Conservation (phyloP, 2,888 invertebrate species). For the Arctia plantaginis region DNA sequence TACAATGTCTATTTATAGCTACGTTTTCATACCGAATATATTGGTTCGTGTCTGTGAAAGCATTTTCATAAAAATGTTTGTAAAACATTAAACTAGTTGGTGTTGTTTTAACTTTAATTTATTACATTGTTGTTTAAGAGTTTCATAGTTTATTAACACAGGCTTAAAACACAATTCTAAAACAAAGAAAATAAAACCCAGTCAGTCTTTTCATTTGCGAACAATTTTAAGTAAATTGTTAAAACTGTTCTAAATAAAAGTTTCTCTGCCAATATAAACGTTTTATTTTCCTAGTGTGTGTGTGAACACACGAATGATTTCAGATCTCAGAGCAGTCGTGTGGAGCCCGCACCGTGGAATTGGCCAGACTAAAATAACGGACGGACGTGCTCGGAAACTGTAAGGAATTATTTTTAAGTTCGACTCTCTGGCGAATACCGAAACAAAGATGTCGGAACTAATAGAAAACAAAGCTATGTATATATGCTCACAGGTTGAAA, state of each 20-base stretch:
- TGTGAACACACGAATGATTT: constrained; percentile 62
- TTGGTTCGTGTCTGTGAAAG: constrained; percentile 4
- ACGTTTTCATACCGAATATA: constrained; percentile 15
- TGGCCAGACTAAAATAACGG: constrained; percentile 78
- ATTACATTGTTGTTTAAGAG: not conserved
- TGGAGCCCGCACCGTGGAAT: constrained; percentile 71
- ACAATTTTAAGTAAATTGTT: constrained; percentile 21
- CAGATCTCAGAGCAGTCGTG: constrained; percentile 65
- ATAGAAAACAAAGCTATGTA: constrained; percentile 26
- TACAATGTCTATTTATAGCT: constrained; percentile 37
- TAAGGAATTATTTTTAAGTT: constrained; percentile 76
- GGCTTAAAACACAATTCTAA: not conserved
- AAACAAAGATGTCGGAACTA: constrained; percentile 53
- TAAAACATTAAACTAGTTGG: not conserved
- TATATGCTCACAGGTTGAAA: not conserved
- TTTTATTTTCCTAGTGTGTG: constrained; percentile 53
- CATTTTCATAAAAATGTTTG: not conserved
- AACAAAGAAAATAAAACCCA: constrained; percentile 9
- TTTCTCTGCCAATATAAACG: constrained; percentile 41
- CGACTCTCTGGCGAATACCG: constrained; percentile 53
- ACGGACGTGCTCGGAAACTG: constrained; percentile 78
- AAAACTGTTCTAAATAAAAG: constrained; percentile 41
- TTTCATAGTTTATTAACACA: not conserved
- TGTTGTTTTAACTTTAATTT: not conserved
- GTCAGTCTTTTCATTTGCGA: not conserved